These are phyloP conservation scores for Ischnus inquisitorius DNA, from an alignment of 2,888 invertebrate species.

Conservation along the genomic window DNA sequence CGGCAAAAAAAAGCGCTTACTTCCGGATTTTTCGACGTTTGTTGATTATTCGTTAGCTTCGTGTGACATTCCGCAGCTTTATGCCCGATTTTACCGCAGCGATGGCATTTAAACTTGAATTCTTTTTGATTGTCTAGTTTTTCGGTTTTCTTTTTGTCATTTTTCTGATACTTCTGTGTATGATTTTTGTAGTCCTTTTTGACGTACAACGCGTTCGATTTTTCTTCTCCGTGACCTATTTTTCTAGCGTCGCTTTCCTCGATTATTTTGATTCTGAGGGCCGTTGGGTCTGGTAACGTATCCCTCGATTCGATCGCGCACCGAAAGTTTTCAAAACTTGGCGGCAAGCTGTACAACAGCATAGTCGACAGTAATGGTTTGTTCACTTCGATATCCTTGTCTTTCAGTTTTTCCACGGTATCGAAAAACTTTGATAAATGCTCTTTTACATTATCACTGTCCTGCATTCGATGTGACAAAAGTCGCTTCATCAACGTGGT, in stretches of 20 bases:
- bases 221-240: not conserved
- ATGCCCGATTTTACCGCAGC: too few relatives aligned
- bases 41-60: too few relatives aligned
- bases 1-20: too few relatives aligned
- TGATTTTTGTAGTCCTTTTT: slow-evolving; percentile 26
- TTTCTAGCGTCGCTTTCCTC: slow-evolving; percentile 20
- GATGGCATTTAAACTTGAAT: too few relatives aligned
- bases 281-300: not conserved
- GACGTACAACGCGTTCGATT: slow-evolving; percentile 42
- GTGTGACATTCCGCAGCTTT: too few relatives aligned
- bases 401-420: not conserved
- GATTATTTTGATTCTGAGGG: slow-evolving; percentile 26
- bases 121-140: too few relatives aligned
- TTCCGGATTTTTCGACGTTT: too few relatives aligned
- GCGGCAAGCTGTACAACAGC: slow-evolving; percentile 28
- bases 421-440: slow-evolving; percentile 13
- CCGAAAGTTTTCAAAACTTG: too few relatives aligned
- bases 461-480: not conserved
- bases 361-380: slow-evolving; percentile 11
- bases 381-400: slow-evolving; percentile 8
- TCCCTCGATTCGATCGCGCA: slow-evolving; percentile 17
- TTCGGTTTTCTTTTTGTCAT: too few relatives aligned
- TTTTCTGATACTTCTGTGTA: slow-evolving; percentile 20
- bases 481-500: not conserved
- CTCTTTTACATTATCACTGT: not conserved